Conservation (phyloP, 2,113 vertebrate species). For the Gymnogyps californianus region DNA sequence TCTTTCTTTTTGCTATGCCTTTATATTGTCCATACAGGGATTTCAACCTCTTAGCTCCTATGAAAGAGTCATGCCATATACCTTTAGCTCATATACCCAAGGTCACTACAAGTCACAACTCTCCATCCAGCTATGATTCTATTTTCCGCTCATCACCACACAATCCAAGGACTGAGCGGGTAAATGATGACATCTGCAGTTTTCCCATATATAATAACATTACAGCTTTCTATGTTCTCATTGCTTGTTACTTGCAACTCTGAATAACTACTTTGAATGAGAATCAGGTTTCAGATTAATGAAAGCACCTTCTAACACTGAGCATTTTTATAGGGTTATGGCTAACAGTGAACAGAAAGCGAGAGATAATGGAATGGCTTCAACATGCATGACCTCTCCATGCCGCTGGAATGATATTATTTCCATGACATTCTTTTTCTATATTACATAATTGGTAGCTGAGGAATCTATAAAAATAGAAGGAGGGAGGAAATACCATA, state of each 20-base stretch:
- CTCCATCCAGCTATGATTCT: background rate
- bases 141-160: background rate
- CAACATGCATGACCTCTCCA: background rate
- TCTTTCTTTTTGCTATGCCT: background rate
- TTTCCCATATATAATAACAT: background rate
- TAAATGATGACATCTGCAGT: background rate
- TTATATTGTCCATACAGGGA: background rate
- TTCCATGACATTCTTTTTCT: background rate
- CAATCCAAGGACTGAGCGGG: fast-evolving
- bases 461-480: background rate
- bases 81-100: background rate
- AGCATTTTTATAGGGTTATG: background rate
- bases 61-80: background rate
- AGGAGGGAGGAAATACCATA: background rate
- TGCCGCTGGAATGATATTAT: background rate
- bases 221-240: background rate
- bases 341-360: background rate
- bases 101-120: background rate
- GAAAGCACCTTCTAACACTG: background rate
- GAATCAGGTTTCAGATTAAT: background rate
- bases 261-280: background rate
- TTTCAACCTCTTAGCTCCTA: background rate
- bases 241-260: background rate
- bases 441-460: background rate
- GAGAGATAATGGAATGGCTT: background rate